phyloP scores from a whole-genome alignment of 2,888 invertebrate species.

The Caenorhabditis imperialis region DNA sequence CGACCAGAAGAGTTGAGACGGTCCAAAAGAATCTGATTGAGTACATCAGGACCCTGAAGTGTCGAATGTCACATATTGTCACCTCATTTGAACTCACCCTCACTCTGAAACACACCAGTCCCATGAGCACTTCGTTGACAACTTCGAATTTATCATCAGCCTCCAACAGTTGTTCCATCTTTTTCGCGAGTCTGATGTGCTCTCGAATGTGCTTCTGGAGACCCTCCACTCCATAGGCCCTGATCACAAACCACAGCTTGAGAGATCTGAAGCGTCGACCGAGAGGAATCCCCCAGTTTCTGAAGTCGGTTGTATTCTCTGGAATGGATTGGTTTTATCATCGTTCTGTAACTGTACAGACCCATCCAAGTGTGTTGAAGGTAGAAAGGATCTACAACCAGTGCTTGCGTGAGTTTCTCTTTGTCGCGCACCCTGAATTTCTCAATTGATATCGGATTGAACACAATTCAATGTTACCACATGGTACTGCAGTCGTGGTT shows the following conservation, averaged over 20 bases:
- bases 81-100: slow-evolving; percentile 50
- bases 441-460: background rate
- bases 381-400: slow-evolving; percentile 97
- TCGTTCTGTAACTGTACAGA: slow-evolving; percentile 52
- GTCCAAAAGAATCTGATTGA: slow-evolving; percentile 92
- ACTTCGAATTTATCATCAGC: slow-evolving; percentile 77
- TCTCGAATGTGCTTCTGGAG: slow-evolving; percentile 92
- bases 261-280: slow-evolving; percentile 94
- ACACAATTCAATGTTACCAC: too few relatives aligned
- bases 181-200: slow-evolving; percentile 77
- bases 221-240: slow-evolving; percentile 93
- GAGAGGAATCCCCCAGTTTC: slow-evolving; percentile 97
- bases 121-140: slow-evolving; percentile 77
- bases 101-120: slow-evolving; percentile 78
- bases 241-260: slow-evolving; percentile 96
- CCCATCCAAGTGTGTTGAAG: slow-evolving; percentile 96
- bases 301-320: slow-evolving; percentile 85
- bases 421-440: slow-evolving; percentile 87
- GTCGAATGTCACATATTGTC: too few relatives aligned
- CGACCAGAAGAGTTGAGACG: slow-evolving; percentile 94
- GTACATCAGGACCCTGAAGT: slow-evolving; percentile 82
- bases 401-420: slow-evolving; percentile 90
- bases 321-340: too few relatives aligned
- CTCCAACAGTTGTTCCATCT: slow-evolving; percentile 74
- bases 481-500: slow-evolving; percentile 98